Percentiles rank a stretch among this genome's conserved stretches.
Evolutionary conservation across 1,140 invertebrate species (phyloP).

Genomic region (Caenorhabditis remanei): DNA sequence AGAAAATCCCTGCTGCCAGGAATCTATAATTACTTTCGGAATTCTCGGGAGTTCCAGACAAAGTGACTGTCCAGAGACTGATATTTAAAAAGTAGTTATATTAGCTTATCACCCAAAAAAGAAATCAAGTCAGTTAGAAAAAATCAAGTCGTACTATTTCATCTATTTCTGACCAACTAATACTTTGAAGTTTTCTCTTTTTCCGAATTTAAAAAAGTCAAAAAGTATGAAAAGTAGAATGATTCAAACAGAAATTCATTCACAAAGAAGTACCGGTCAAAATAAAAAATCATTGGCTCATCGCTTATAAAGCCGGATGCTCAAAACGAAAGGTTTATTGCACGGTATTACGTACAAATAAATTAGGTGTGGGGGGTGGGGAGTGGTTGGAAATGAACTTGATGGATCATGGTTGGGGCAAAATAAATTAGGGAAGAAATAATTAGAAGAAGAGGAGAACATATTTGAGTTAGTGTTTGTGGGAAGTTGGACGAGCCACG

Average conservation of each 20-base stretch:
- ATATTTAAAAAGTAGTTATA: too few species aligned
- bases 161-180: too few species aligned
- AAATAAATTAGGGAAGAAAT: constrained; percentile 27
- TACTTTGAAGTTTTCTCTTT: too few species aligned
- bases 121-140: too few species aligned
- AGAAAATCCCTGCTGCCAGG: too few species aligned
- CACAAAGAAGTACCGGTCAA: constrained; percentile 52
- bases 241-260: constrained; percentile 49
- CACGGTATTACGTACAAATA: constrained; percentile 53
- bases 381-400: background rate
- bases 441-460: constrained; percentile 32
- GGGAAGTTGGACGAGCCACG: constrained; percentile 52
- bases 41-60: too few species aligned
- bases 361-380: background rate
- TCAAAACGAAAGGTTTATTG: constrained; percentile 49
- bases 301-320: background rate
- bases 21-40: too few species aligned
- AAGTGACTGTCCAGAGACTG: too few species aligned
- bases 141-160: too few species aligned
- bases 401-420: constrained; percentile 42
- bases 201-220: too few species aligned
- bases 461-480: constrained; percentile 48
- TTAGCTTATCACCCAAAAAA: too few species aligned
- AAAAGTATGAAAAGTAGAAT: background rate
- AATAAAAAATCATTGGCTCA: constrained; percentile 34